Base-by-base conservation (phyloP, 2,888 invertebrate species). In the Epistrophe eligans region DNA sequence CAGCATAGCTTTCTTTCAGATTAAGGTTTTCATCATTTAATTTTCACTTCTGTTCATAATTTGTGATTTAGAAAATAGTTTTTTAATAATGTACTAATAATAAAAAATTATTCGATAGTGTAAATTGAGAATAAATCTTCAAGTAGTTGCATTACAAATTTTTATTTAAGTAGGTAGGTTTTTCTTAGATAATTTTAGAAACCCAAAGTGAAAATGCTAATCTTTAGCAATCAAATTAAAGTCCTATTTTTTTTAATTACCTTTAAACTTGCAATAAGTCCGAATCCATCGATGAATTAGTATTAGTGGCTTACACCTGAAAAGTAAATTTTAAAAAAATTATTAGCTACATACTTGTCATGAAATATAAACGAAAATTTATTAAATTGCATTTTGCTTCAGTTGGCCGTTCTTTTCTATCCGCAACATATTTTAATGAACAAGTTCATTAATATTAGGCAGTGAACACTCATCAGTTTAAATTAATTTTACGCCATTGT, bases 361-460 rank as follows among this genome's bases (percentile, higher is more conserved):
- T n/a, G 7, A 0, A 66, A 35, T 38, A 10, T 32, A 4, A 7
- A 64, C 0, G 1, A 52, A 15, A n/a, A 19, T 50, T 35, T n/a
- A 40, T 40, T 55, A 0, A 28, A 40, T 15, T 32, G 13, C 6
- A 6, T 24, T 55, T 40, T 32, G 32, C 17, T 62, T 91, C 91
- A 91, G 91, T 90, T 91, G 91, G 91, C 91, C 91, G 91, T 91
- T 91, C 91, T 91, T 91, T 90, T 91, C 89, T 90, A 90, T 91
- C 91, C 84, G 88, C 91, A 91, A 79, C 62, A 89, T 89, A 88
- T 79, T 60, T 88, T 45, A 77, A 84, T 89, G 88, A 88, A 85
- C 80, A 79, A 77, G 74, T 52, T 71, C 79, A 87, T 48, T 66
- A 40, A 32, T 40, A 19, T 79, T 87, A 87, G 85, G 85, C 13